Percentiles rank a stretch among this genome's conserved stretches.
phyloP scores from a whole-genome alignment of 2,888 invertebrate genomes.

The Idaea dimidiata region DNA sequence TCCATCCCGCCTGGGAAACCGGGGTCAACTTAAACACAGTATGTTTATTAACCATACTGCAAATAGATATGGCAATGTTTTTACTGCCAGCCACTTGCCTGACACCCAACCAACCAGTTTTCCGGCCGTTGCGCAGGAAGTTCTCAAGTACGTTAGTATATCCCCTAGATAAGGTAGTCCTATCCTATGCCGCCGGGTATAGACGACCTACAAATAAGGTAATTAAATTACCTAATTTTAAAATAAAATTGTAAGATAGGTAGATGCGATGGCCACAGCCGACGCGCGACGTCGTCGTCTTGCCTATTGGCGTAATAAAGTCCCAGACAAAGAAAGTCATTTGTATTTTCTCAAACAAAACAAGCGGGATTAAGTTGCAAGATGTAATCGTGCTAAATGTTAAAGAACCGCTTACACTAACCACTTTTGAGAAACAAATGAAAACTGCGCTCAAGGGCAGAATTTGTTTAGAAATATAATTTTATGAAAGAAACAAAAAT shows the following conservation, averaged over 20 bases:
- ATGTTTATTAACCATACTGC: too few species aligned
- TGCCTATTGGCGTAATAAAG: slow-evolving; percentile 5
- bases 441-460: slow-evolving; percentile 59
- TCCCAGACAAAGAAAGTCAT: slow-evolving; percentile 23
- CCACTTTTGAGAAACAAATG: slow-evolving; percentile 69
- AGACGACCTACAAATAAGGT: too few species aligned
- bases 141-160: too few species aligned
- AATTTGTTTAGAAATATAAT: slow-evolving; percentile 46
- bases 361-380: slow-evolving; percentile 42
- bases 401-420: slow-evolving; percentile 66
- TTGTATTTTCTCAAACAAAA: slow-evolving; percentile 43
- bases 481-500: slow-evolving; percentile 37
- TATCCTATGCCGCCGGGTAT: too few species aligned
- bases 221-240: too few species aligned
- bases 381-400: slow-evolving; percentile 67
- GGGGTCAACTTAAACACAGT: too few species aligned
- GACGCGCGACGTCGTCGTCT: background rate
- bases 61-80: too few species aligned
- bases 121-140: too few species aligned
- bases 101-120: too few species aligned
- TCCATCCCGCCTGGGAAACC: too few species aligned
- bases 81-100: too few species aligned
- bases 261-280: background rate
- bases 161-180: too few species aligned
- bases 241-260: background rate